phyloP scores from a whole-genome alignment of 2,797 vertebrate genomes.

The Cirrhinus molitorella region DNA sequence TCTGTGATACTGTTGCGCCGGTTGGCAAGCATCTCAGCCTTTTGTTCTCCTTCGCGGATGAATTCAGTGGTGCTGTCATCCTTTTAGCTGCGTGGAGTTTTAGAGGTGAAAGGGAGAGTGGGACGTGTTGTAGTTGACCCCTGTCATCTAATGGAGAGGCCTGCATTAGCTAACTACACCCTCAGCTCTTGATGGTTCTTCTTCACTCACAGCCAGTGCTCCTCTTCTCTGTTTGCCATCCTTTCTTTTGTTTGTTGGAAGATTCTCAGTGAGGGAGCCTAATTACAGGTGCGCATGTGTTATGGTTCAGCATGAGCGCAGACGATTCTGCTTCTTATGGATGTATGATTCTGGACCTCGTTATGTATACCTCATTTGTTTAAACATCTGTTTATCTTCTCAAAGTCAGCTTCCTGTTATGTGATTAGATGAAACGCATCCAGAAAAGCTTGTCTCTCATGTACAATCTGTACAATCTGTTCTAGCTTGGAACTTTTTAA shows the following conservation, averaged over 20 bases:
- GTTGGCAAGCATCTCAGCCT: neutral
- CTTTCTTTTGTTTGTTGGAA: constrained; percentile 44
- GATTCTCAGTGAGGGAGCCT: constrained; percentile 47
- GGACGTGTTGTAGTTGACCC: constrained; percentile 47
- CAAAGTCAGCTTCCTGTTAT: constrained; percentile 35
- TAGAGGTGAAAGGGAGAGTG: constrained; percentile 26
- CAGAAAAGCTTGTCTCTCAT: constrained; percentile 18
- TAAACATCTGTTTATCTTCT: constrained; percentile 61
- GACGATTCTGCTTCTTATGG: constrained; percentile 50
- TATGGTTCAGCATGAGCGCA: constrained; percentile 60
- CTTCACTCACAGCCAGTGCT: constrained; percentile 17
- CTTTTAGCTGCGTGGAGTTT: constrained; percentile 42
- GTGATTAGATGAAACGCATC: constrained; percentile 27
- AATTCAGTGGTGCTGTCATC: constrained; percentile 2
- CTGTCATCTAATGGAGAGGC: constrained; percentile 49
- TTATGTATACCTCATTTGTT: constrained; percentile 61
- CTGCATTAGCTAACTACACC: constrained; percentile 35
- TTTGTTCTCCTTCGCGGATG: neutral
- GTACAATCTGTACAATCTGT: constrained; percentile 46
- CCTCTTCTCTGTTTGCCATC: constrained; percentile 16
- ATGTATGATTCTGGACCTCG: constrained; percentile 56
- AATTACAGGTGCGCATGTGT: constrained; percentile 65
- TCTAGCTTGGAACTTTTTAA: constrained; percentile 32
- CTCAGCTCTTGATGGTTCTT: constrained; percentile 28
- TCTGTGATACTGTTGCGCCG: neutral